phyloP scores from a whole-genome alignment of 2,113 vertebrate species.

The Clupea harengus region DNA sequence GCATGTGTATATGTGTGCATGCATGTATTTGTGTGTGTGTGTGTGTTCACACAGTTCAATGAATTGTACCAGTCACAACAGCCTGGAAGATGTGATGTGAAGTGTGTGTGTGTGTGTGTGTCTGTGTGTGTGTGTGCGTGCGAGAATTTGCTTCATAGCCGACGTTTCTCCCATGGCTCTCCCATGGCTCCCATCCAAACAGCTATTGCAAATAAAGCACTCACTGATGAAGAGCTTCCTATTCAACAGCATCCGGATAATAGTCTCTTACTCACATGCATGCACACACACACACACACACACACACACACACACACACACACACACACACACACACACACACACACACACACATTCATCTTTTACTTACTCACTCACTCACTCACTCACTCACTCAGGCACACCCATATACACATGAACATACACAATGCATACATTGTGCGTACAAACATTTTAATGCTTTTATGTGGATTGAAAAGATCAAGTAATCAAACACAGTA shows the following conservation, averaged over 20 bases:
- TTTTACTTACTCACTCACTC: background rate
- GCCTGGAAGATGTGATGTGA: no score
- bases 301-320: background rate
- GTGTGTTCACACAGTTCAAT: background rate
- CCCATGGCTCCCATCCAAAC: background rate
- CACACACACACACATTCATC: background rate
- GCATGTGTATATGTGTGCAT: background rate
- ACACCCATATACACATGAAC: no score
- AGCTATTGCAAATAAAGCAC: background rate
- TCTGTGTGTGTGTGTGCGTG: background rate
- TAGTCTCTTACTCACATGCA: background rate
- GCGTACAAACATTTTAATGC: no score
- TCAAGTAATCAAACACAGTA: no score
- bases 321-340: background rate
- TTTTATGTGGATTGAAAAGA: no score
- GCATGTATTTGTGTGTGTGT: background rate
- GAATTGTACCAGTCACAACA: no score
- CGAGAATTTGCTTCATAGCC: background rate
- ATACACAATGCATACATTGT: no score
- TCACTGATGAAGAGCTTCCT: background rate
- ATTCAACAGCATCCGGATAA: background rate
- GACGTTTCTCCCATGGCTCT: background rate
- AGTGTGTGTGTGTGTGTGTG: background rate
- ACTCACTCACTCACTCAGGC: no score
- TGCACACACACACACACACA: conserved; percentile 1